Evolutionary conservation across 2,888 invertebrate species (phyloP), one percentile per base, ranked within the genome.

Genomic region (Eupsilia transversa): DNA sequence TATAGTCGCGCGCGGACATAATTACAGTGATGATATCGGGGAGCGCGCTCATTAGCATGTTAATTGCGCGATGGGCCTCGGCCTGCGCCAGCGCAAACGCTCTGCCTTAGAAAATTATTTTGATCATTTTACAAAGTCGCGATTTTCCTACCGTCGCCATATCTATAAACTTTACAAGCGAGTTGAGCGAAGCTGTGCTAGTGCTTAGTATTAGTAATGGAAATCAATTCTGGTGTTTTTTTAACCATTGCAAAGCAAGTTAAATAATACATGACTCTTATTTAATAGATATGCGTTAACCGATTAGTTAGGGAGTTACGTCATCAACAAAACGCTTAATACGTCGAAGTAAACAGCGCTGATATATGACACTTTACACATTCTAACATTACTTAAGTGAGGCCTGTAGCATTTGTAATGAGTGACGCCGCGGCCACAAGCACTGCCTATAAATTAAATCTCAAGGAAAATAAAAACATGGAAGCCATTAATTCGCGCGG

Each of bases 401-500:
- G 93, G 91, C 89, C 92, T 91, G 91, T 89, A 93, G 94, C 94
- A 94, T 95, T 95, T 93, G 94, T 95, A 94, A 95, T 94, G 94
- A 95, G 94, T 94, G 95, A 95, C 94, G 94, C 93, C 90, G 92
- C 90, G 91, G 92, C 91, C 91, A 92, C 94, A 92, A 94, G 91
- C 94, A 89, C 90, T 92, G 94, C 91, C 93, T 94, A 96, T 96
- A 96, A 96, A 96, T 96, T 96, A 95, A 95, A 96, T 95, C 96
- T 96, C 95, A 95, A 96, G 96, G 95, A 96, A 96, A 96, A 96
- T 96, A 95, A 96, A 96, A 96, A 96, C 96, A 94, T 95, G 95
- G 96, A 96, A 96, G 95, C 95, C 94, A 96, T 96, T 96, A 96
- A 96, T 96, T 96, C 95, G 96, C 96, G 94, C 95, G 93, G 94